Percentiles rank a stretch among this genome's conserved stretches.
phyloP scores from a whole-genome alignment of 2,888 invertebrate genomes.

The Holacanthella duospinosa region DNA sequence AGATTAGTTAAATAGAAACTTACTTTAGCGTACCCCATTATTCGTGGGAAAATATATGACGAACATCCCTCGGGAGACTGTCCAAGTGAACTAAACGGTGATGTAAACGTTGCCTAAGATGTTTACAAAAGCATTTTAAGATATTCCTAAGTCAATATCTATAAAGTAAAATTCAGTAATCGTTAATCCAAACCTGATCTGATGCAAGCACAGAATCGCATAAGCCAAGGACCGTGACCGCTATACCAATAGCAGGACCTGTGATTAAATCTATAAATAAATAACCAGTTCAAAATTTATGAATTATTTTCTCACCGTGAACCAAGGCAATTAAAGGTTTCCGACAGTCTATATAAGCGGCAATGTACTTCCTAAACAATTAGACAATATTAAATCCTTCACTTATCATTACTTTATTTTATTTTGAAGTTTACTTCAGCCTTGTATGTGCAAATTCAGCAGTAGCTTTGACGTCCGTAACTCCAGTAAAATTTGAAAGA shows the following conservation, averaged over 20 bases:
- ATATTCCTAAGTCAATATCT: neutral
- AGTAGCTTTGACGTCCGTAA: constrained; percentile 10
- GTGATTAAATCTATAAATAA: constrained; percentile 54
- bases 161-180: neutral
- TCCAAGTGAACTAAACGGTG: constrained; percentile 76
- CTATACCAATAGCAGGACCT: constrained; percentile 87
- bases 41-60: constrained; percentile 66
- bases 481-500: constrained; percentile 13
- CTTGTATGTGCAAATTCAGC: constrained; percentile 3
- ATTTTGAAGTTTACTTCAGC: constrained; percentile 8
- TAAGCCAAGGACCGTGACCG: constrained; percentile 68
- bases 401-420: neutral
- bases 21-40: constrained; percentile 70
- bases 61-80: constrained; percentile 83
- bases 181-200: too few species aligned
- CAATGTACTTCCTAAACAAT: constrained; percentile 53
- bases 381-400: neutral
- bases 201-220: constrained; percentile 81
- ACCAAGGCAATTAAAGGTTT: constrained; percentile 78
- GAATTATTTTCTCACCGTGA: neutral
- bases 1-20: neutral
- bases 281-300: neutral
- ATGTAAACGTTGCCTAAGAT: constrained; percentile 66
- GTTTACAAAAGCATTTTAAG: too few species aligned
- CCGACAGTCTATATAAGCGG: constrained; percentile 70